Conservation (phyloP, 2,797 vertebrate genomes). For the Crocidura indochinensis region DNA sequence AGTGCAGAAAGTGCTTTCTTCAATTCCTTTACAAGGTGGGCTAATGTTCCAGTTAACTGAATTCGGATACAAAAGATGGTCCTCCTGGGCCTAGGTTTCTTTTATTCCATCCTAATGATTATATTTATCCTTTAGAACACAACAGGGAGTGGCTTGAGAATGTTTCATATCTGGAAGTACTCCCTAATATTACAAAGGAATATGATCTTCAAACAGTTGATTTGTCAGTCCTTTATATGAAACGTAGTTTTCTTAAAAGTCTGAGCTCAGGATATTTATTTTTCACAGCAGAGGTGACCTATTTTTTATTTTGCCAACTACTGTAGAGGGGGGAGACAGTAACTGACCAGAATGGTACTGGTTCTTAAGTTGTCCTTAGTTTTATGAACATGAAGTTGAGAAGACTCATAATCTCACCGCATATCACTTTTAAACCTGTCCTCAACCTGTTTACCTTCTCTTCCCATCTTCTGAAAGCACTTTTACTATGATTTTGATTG, state of each 20-base stretch:
- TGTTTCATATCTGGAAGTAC: background rate
- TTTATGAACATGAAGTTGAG: background rate
- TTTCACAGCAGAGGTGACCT: background rate
- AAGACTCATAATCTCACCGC: background rate
- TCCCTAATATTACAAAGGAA: background rate
- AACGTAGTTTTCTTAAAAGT: background rate
- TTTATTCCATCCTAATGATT: background rate
- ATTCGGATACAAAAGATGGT: background rate
- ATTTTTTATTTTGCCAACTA: background rate
- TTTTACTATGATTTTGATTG: background rate
- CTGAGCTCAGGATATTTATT: background rate
- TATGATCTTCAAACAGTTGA: background rate
- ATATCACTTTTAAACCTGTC: background rate
- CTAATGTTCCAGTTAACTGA: background rate
- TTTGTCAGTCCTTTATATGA: conserved; percentile 2
- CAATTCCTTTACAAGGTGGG: background rate
- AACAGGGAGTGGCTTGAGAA: background rate
- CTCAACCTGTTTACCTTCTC: background rate
- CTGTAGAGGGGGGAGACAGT: background rate
- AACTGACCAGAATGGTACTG: background rate
- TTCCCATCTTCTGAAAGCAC: background rate
- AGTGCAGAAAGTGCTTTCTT: background rate
- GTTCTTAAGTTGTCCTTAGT: background rate
- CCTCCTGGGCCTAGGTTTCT: background rate
- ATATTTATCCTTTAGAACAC: background rate